Evolutionary conservation across 2,888 invertebrate species (phyloP).

Genomic region (Osedax fenrisi): DNA sequence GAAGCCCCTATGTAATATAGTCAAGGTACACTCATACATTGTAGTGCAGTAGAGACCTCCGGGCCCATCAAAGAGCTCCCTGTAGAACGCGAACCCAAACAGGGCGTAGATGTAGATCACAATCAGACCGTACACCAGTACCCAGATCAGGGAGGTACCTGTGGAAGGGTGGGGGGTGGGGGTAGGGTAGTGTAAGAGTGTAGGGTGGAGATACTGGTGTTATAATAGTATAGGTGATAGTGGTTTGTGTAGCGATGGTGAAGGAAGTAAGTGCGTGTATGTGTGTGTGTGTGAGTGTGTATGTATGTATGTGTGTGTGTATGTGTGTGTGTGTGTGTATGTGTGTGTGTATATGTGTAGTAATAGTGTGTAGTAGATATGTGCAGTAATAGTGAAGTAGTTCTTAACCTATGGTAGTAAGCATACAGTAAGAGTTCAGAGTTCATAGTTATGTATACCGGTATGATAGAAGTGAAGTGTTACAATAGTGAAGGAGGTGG

Average conservation of each 20-base stretch:
- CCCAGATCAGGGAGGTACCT: constrained; percentile 45
- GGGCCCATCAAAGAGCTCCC: constrained; percentile 36
- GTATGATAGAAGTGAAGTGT: no score
- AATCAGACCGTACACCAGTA: constrained; percentile 42
- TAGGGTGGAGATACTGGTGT: background rate
- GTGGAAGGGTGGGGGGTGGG: background rate
- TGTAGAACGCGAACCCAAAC: constrained; percentile 43
- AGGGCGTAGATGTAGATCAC: constrained; percentile 46
- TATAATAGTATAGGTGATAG: background rate
- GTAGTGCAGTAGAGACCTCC: constrained; percentile 42
- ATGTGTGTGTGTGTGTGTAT: background rate
- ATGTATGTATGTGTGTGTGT: background rate
- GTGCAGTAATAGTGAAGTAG: no score
- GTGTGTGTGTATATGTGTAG: background rate
- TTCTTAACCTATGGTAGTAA: no score
- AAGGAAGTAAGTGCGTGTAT: no score
- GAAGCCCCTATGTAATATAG: constrained; percentile 45
- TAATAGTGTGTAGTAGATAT: no score
- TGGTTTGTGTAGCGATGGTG: background rate
- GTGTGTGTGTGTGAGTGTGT: background rate
- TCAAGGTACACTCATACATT: constrained; percentile 44
- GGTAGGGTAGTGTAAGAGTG: background rate
- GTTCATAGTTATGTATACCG: no score
- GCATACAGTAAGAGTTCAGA: no score
- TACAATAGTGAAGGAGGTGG: no score